phyloP scores from a whole-genome alignment of 2,797 vertebrate genomes.

The Channa striata region DNA sequence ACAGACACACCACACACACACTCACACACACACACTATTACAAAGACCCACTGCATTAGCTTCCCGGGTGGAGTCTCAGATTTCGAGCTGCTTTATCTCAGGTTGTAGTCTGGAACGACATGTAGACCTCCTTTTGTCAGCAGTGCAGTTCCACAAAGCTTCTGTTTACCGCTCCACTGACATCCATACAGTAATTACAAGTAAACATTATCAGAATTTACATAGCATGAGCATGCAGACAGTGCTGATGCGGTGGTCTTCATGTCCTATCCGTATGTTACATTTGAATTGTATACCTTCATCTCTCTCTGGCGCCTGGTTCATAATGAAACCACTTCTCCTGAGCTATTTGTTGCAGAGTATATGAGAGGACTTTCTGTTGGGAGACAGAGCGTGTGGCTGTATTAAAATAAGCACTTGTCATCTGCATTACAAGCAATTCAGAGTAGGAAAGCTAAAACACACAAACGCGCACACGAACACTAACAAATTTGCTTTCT shows the following conservation, averaged over 20 bases:
- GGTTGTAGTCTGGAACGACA: slow-evolving; percentile 47
- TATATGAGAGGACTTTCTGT: slow-evolving; percentile 18
- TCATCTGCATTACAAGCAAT: slow-evolving; percentile 21
- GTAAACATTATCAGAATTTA: not conserved
- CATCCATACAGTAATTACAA: slow-evolving; percentile 57
- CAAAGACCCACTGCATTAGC: slow-evolving; percentile 49
- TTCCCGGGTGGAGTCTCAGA: slow-evolving; percentile 62
- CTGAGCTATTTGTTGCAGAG: slow-evolving; percentile 16
- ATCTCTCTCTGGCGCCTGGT: slow-evolving; percentile 7
- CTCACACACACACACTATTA: slow-evolving; percentile 11
- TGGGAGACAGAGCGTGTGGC: slow-evolving; percentile 20
- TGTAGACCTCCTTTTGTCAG: slow-evolving; percentile 59
- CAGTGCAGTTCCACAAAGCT: slow-evolving; percentile 28
- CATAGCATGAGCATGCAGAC: slow-evolving; percentile 16
- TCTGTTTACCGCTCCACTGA: slow-evolving; percentile 49
- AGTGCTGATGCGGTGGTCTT: not conserved
- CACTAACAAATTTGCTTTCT: slow-evolving; percentile 26
- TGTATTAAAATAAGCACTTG: slow-evolving; percentile 35
- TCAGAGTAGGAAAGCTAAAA: slow-evolving; percentile 1
- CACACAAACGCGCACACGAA: slow-evolving; percentile 11
- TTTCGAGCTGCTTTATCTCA: slow-evolving; percentile 58
- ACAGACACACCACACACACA: not conserved
- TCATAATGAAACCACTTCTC: slow-evolving; percentile 22
- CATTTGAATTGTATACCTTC: slow-evolving; percentile 25
- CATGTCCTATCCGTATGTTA: slow-evolving; percentile 21